phyloP scores from a whole-genome alignment of 2,113 vertebrate genomes.

The Dicaeum eximium region DNA sequence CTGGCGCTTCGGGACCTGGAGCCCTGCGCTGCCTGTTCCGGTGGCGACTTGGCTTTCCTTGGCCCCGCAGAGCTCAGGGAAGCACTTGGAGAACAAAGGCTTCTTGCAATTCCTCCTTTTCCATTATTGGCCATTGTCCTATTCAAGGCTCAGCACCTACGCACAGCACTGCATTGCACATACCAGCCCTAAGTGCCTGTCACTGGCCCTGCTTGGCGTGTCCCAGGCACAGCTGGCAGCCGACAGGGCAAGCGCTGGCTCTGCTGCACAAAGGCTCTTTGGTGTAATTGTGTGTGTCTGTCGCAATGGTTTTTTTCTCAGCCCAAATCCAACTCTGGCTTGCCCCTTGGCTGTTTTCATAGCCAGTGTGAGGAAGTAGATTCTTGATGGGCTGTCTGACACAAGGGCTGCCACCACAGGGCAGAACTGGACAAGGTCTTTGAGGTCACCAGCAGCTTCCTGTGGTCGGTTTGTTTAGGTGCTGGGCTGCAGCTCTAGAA shows the following conservation, averaged over 20 bases:
- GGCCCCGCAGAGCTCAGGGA: neutral
- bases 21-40: rapidly evolving
- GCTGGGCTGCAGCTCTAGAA: neutral
- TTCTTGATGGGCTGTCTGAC: neutral
- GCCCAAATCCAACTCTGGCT: neutral
- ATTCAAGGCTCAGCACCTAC: rapidly evolving
- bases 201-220: neutral
- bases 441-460: neutral
- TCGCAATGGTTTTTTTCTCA: neutral
- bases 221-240: neutral
- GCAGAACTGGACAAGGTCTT: neutral
- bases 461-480: rapidly evolving
- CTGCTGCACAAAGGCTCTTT: neutral
- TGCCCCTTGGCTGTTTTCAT: neutral
- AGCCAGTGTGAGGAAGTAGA: rapidly evolving
- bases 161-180: rapidly evolving
- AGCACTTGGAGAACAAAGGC: neutral
- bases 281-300: rapidly evolving
- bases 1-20: rapidly evolving
- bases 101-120: neutral
- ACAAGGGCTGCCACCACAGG: rapidly evolving
- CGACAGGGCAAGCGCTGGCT: neutral
- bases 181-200: neutral
- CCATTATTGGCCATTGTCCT: rapidly evolving
- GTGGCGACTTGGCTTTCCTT: rapidly evolving